Conservation (phyloP, 2,113 vertebrate genomes). For the Ceyx melanurus region DNA sequence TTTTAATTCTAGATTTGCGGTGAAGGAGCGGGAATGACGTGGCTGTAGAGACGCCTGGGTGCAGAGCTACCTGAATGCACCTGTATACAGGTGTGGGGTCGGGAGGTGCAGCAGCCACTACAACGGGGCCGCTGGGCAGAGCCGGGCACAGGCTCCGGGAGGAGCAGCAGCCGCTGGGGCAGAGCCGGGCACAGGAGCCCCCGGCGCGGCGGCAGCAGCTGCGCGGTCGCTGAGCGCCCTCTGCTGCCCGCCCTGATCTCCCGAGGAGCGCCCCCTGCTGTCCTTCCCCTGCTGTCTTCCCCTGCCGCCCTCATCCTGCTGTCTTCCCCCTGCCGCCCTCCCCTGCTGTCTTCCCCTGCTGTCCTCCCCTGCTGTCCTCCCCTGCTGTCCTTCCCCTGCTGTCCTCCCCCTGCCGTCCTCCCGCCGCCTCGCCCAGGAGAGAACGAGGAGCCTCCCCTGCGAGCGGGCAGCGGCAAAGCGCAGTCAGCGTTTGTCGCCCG, state of each 20-base stretch:
- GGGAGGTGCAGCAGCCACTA: rapidly evolving
- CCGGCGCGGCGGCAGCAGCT: not conserved
- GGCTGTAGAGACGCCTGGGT: rapidly evolving
- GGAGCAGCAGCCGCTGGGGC: not conserved
- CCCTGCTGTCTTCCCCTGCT: too few relatives aligned
- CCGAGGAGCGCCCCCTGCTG: not conserved
- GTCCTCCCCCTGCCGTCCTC: too few relatives aligned
- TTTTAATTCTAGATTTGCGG: not conserved
- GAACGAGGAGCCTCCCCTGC: rapidly evolving
- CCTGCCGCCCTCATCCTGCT: too few relatives aligned
- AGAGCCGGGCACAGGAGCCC: not conserved
- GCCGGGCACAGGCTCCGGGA: too few relatives aligned
- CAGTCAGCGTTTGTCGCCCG: rapidly evolving
- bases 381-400: too few relatives aligned
- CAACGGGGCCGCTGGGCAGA: not conserved
- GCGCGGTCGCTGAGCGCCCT: not conserved
- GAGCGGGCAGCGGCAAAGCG: too few relatives aligned
- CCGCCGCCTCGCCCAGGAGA: not conserved
- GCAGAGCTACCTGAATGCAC: rapidly evolving
- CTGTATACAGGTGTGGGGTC: rapidly evolving
- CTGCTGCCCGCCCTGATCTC: not conserved
- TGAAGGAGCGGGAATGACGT: rapidly evolving
- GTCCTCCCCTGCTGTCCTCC: too few relatives aligned
- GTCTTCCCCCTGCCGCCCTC: too few relatives aligned
- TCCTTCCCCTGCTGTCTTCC: too few relatives aligned